phyloP scores from a whole-genome alignment of 1,140 invertebrate genomes.

The Macrobrachium rosenbergii region DNA sequence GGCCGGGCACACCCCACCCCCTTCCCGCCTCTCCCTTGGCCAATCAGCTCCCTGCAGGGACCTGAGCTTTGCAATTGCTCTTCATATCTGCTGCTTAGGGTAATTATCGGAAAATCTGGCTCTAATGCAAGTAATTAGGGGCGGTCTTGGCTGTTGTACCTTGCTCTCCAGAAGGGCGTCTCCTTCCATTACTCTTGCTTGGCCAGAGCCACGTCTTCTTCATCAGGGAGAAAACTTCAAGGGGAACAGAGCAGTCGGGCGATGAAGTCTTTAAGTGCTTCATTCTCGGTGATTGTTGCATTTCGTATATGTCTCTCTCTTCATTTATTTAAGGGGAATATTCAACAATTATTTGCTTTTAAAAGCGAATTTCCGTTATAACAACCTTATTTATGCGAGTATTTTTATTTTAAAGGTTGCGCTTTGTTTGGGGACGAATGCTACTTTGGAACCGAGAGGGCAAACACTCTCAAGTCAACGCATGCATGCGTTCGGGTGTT shows the following conservation, averaged over 20 bases:
- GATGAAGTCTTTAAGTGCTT: no score
- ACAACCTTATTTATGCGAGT: not conserved
- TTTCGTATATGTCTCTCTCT: no score
- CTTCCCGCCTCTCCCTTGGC: slow-evolving; percentile 4
- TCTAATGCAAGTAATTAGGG: slow-evolving; percentile 59
- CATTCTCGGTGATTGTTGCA: no score
- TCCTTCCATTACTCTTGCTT: slow-evolving; percentile 21
- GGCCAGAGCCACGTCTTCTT: not conserved
- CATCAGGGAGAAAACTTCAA: no score
- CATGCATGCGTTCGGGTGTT: no score
- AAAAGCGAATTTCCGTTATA: not conserved
- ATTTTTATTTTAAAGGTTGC: not conserved
- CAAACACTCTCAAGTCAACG: no score
- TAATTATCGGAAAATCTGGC: slow-evolving; percentile 59
- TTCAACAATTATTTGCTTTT: not conserved
- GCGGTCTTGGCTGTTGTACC: slow-evolving; percentile 34
- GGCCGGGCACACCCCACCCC: not conserved
- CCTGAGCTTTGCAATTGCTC: slow-evolving; percentile 60
- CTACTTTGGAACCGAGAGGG: no score
- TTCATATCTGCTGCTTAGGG: slow-evolving; percentile 61
- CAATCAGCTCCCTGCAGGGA: slow-evolving; percentile 59
- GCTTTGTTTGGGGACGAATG: no score
- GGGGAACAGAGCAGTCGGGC: no score
- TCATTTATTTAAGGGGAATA: no score
- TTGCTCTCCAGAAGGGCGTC: slow-evolving; percentile 24